These are phyloP conservation scores for Plebejus anna DNA, from an alignment of 2,888 invertebrate species.

Conservation along the genomic window DNA sequence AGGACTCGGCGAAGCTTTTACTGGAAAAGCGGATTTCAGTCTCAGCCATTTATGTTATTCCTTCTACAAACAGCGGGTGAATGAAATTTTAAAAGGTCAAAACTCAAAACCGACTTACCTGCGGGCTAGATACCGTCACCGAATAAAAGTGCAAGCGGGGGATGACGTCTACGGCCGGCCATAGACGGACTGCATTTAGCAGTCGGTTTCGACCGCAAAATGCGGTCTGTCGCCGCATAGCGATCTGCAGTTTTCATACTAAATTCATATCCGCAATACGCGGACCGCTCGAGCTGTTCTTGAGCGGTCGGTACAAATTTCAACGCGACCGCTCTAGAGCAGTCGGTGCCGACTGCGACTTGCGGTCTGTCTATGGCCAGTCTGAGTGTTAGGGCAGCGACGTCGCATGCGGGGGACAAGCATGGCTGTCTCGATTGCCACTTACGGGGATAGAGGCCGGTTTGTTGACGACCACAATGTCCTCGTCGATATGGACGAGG, in stretches of 20 bases:
- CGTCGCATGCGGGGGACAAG: constrained; percentile 43
- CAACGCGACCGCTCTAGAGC: no score
- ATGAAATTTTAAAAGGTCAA: constrained; percentile 4
- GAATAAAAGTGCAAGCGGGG: constrained; percentile 39
- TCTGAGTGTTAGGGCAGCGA: background rate
- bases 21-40: constrained; percentile 44
- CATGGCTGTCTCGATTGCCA: constrained; percentile 91
- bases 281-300: no score
- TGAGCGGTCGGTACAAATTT: no score
- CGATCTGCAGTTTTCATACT: no score
- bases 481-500: constrained; percentile 98
- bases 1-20: constrained; percentile 52
- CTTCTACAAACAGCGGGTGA: background rate
- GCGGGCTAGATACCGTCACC: constrained; percentile 45
- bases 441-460: constrained; percentile 99
- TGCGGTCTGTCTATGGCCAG: background rate
- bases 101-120: constrained; percentile 34
- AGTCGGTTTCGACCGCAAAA: no score
- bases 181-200: no score
- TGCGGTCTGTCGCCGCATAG: no score
- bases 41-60: constrained; percentile 28
- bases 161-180: constrained; percentile 1
- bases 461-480: constrained; percentile 99
- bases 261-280: no score
- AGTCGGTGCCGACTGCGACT: no score